Base-by-base conservation (phyloP, 2,888 invertebrate genomes). In the Glyphotaelius pellucidus region DNA sequence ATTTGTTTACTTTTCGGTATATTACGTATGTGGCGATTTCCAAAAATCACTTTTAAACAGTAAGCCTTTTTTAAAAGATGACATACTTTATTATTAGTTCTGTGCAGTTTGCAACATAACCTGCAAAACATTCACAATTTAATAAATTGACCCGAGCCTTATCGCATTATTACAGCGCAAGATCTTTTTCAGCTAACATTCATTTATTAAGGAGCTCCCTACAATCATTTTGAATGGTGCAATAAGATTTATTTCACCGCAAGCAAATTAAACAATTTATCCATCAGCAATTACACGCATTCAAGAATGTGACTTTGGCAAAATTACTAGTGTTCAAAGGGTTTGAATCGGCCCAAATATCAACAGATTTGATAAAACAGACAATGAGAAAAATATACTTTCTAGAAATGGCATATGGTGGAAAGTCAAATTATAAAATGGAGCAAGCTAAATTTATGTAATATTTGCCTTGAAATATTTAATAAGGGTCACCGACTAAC, bases 371-470 rank as follows among this genome's bases (percentile, higher is more conserved):
- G 5, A 67, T 67, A 67, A 67, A 67, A 25, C 9, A 19, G 5
- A 67, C 1, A 14, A 14, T 19, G 4, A 19, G 52, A 52, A 25
- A 67, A 67, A 67, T 25, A 25, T 67, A 83, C 83, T 83, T 83
- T 83, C 35, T 83, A 83, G 35, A 83, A 83, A 83, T 0, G 7
- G 3, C 83, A 83, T 83, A 83, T 83, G 83, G 83, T 35, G 83
- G 25, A 83, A 2, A 25, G 35, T 7, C 15, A 83, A 25, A 83
- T 35, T 35, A 25, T 19, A 35, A 83, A 25, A 25, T 83, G 19
- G 19, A 31, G 32, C 83, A 31, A 83, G 32, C 4, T 31, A 31
- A 83, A 15, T 19, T 81, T 9, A 9, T 67, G 67, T 67, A 67
- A 25, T 67, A 67, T 67, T 67, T 67, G 67, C 67, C 25, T 67